These are phyloP conservation scores for Neolamprologus hecqui DNA, from an alignment of 2,113 vertebrate species.

Conservation along the genomic window DNA sequence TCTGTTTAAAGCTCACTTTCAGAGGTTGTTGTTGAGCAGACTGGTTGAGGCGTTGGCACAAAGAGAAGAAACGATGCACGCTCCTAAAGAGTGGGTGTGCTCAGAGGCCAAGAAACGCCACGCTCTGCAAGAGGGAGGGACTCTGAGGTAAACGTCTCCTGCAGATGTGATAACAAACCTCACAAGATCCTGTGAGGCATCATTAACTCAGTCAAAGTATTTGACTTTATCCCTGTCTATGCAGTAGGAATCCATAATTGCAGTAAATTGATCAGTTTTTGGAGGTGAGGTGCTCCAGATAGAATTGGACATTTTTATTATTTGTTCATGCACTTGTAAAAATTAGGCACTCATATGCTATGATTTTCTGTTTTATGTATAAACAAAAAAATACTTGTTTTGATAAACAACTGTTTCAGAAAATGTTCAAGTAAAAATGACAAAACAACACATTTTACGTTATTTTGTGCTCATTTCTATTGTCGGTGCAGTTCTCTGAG, in stretches of 20 bases:
- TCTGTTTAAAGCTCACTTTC: slow-evolving; percentile 45
- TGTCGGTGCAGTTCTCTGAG: accelerated
- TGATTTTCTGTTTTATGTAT: not conserved
- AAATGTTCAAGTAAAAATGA: not conserved
- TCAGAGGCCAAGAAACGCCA: slow-evolving; percentile 59
- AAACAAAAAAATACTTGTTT: not conserved
- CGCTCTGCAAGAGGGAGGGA: slow-evolving; percentile 71
- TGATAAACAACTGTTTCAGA: not conserved
- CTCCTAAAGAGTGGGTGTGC: slow-evolving; percentile 63
- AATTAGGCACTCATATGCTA: accelerated
- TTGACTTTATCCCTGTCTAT: accelerated
- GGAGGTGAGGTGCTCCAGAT: not conserved
- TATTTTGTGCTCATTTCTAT: not conserved
- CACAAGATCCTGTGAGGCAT: not conserved
- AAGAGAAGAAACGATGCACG: slow-evolving; percentile 27
- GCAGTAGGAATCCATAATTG: not conserved
- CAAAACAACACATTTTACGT: not conserved
- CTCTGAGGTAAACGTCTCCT: slow-evolving; percentile 52
- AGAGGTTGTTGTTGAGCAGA: slow-evolving; percentile 46
- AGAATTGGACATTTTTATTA: not conserved
- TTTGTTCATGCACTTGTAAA: not conserved
- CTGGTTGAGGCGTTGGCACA: slow-evolving; percentile 37
- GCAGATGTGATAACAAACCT: accelerated
- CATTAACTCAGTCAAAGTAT: not conserved
- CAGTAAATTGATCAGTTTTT: not conserved